These are phyloP conservation scores for Vidua macroura DNA, from an alignment of 2,113 vertebrate species.

Conservation along the genomic window DNA sequence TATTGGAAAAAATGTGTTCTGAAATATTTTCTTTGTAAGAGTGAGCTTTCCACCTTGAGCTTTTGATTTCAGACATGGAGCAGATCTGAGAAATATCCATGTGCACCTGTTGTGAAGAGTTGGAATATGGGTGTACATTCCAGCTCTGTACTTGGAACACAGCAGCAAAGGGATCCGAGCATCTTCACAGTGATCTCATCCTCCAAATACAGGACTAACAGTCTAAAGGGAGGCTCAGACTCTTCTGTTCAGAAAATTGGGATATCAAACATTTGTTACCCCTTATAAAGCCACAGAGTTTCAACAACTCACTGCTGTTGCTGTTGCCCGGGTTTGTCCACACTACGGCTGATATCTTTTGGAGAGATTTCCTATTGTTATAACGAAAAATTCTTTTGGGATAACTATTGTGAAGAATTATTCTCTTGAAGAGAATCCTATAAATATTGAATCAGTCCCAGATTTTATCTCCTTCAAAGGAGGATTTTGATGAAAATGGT, in stretches of 20 bases:
- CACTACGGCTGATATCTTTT: background rate
- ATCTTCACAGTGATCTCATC: background rate
- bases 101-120: background rate
- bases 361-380: background rate
- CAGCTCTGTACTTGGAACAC: background rate
- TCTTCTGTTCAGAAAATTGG: background rate
- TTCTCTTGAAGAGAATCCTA: background rate
- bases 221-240: background rate
- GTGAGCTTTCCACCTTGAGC: background rate
- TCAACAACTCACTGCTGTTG: background rate
- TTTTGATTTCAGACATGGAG: background rate
- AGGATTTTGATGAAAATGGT: background rate
- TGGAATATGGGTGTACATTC: background rate
- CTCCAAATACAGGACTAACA: background rate
- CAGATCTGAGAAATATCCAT: background rate
- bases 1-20: background rate
- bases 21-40: background rate
- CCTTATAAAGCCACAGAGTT: background rate
- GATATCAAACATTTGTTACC: background rate
- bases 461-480: background rate
- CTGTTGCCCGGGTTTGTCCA: background rate
- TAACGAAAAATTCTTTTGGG: background rate
- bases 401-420: background rate
- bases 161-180: background rate
- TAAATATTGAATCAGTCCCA: fast-evolving